Percentiles rank a stretch among this genome's conserved stretches.
These are phyloP conservation scores for Isaurus tuberculatus DNA, from an alignment of 92 coral and sea anemone species.

Conservation along the genomic window DNA sequence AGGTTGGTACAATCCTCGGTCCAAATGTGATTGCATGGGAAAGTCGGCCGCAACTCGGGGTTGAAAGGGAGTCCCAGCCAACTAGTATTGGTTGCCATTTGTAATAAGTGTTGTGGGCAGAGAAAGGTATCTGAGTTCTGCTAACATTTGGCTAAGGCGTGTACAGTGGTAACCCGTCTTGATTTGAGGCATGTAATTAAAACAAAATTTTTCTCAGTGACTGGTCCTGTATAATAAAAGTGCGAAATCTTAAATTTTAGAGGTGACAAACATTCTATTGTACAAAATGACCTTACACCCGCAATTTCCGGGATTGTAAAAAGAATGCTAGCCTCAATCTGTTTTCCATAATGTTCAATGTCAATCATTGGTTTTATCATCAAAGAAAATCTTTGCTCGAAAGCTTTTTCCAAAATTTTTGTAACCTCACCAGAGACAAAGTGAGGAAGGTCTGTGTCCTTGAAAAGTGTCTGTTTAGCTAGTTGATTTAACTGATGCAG, in stretches of 20 bases:
- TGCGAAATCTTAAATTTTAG: background rate
- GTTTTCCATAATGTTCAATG: background rate
- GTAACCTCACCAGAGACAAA: too few relatives aligned
- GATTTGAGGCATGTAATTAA: too few relatives aligned
- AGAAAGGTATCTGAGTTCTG: too few relatives aligned
- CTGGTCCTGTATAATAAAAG: background rate
- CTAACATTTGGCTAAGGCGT: too few relatives aligned
- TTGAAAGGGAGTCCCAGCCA: background rate
- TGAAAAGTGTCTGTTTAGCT: too few relatives aligned
- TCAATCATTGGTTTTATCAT: background rate
- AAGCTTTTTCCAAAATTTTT: background rate
- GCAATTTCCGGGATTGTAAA: background rate
- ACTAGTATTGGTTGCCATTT: too few relatives aligned
- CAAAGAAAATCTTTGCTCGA: background rate
- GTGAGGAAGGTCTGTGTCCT: too few relatives aligned
- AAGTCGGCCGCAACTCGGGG: background rate
- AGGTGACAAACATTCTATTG: conserved; percentile 1
- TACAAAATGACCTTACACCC: background rate
- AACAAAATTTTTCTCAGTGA: too few relatives aligned
- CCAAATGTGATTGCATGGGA: background rate
- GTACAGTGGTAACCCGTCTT: too few relatives aligned
- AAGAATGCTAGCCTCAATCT: background rate
- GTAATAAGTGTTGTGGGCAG: too few relatives aligned
- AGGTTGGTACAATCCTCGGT: background rate
- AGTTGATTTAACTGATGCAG: too few relatives aligned